Evolutionary conservation across 2,888 invertebrate genomes (phyloP), one percentile per base, ranked within the genome.

Genomic region (Tenthredo distinguenda): DNA sequence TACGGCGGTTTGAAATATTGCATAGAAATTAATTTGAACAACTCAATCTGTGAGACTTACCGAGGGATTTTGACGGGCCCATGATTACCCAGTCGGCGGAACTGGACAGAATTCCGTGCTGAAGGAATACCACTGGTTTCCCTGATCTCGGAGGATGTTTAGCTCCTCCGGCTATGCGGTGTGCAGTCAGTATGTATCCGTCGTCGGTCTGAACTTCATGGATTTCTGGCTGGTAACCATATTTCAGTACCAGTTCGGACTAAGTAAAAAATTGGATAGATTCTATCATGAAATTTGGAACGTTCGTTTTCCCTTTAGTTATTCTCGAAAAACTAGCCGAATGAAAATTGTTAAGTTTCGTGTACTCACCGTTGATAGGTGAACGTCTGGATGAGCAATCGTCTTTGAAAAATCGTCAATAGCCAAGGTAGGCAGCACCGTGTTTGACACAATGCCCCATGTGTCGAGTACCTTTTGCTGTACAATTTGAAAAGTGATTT

Each of bases 341-440:
- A 68, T 15, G 18, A 50, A 74, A 68, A 34, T 21, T 74, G 21
- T 18, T 21, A 18, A 40, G 68, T 34, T 71, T 84, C 40, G 12
- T 55, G 10, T 50, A 34, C 86, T 88, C 71, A 91, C 91, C 26
- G 90, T 90, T 82, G 91, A 88, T 18, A 91, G 87, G 88, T 90
- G 89, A 37, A 91, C 90, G 72, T 91, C 91, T 3, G 91, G 91
- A 87, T 91, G 89, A 87, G 90, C 89, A 40, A 90, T 90, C 90
- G 90, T 90, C 31, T 90, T 88, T 0, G 91, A 91, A 77, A 91
- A 91, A 86, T 91, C 91, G n/a, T 90, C 88, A 43, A 91, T 87
- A 0, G 84, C 87, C 18, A 91, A 87, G 21, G 91, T 90, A 26
- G 91, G 91, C 7, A 86, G 83, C 7, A 91, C 89, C 89, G 89